Evolutionary conservation across 2,113 vertebrate species (phyloP), one percentile per base, ranked within the genome.

Genomic region (Cariama cristata): DNA sequence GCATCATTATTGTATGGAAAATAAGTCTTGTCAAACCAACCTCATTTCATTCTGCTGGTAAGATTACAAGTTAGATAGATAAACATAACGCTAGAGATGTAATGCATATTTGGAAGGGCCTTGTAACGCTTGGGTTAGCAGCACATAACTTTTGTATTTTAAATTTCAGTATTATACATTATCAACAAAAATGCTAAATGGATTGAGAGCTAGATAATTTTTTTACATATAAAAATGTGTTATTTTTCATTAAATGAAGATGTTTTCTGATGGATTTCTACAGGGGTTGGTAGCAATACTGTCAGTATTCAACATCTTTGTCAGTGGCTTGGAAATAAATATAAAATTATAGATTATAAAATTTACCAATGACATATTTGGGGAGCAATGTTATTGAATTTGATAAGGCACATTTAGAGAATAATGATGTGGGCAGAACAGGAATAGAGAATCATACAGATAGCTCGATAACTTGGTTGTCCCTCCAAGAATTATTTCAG

Each of bases 281-380:
- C 22, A 86, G 45, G 30, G 4, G 9, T 4, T 50, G 22, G 44
- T 73, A 79, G 66, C 35, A 86, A 67, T 86, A 63, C 40, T 56
- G 44, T 55, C 47, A 64, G 33, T 38, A 79, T n/a, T 53, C 21
- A 58, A 85, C 33, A 62, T 64, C 80, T 81, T 59, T 64, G 50
- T 68, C 80, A 96, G 62, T 30, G 28, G 18, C 79, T 69, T 66
- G 71, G 35, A 94, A 90, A 88, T 84, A 88, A 92, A 84, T 73
- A 58, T 4, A 53, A 82, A 93, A 90, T 74, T 79, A 75, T 7
- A 79, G 60, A 64, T 64, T 35, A 87, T 73, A 90, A 79, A 85
- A 89, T 73, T 67, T 88, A 44, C 58, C 5, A 12, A 19, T 73
- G 50, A 73, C 44, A 38, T 68, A 45, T 63, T 64, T 82, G 67